Conservation (phyloP, 2,888 invertebrate genomes). For the Invenusta paracnida region DNA sequence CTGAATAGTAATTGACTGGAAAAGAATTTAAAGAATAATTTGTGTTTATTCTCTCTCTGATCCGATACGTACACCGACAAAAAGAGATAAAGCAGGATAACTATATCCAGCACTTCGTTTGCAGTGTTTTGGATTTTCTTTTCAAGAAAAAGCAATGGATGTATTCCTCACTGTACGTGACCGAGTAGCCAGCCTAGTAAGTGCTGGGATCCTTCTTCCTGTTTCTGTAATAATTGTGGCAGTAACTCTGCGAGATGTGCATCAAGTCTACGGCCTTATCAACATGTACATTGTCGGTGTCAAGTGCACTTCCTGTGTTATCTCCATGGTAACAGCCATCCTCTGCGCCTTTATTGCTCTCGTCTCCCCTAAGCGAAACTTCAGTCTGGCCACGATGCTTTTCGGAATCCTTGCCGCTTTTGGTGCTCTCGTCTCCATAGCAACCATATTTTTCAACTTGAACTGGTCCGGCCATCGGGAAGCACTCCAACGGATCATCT, state of each 20-base stretch:
- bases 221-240: conserved; percentile 24
- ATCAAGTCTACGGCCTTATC: not conserved
- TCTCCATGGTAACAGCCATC: conserved; percentile 29
- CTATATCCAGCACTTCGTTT: no score
- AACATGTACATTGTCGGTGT: conserved; percentile 24
- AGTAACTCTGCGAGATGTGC: conserved; percentile 27
- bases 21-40: no score
- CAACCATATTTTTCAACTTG: conserved; percentile 25
- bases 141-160: no score
- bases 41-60: no score
- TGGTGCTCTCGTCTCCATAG: conserved; percentile 27
- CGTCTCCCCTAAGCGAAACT: conserved; percentile 2
- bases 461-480: conserved; percentile 36
- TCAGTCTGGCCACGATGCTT: conserved; percentile 32
- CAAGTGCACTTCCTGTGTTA: not conserved
- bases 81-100: no score
- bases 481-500: conserved; percentile 12
- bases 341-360: conserved; percentile 12
- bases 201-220: conserved; percentile 11
- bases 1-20: no score
- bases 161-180: conserved; percentile 33
- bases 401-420: conserved; percentile 25
- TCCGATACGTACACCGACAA: no score
- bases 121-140: no score
- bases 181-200: conserved; percentile 18